Conservation (phyloP, 2,797 vertebrate species). For the Ispidina lecontei region DNA sequence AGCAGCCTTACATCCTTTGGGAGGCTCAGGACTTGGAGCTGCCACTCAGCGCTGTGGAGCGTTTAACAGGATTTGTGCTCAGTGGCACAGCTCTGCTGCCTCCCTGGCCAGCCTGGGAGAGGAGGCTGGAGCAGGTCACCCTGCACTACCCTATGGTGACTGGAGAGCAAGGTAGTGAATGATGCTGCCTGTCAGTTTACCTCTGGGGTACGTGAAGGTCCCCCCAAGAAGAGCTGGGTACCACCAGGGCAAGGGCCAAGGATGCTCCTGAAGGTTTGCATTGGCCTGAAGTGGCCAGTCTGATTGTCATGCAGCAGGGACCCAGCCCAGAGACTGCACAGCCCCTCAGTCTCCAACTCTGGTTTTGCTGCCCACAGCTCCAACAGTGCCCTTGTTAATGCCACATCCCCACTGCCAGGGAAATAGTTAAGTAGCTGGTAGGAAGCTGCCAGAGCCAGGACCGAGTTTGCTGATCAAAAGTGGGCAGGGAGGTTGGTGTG, state of each 20-base stretch:
- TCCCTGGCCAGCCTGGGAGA: background rate
- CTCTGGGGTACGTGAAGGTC: background rate
- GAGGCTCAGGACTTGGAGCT: background rate
- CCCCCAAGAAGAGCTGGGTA: accelerated
- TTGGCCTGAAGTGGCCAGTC: background rate
- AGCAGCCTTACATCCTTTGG: constrained; percentile 20
- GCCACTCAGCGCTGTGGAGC: background rate
- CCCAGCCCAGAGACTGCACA: background rate
- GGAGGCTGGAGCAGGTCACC: background rate
- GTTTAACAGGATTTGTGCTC: constrained; percentile 25
- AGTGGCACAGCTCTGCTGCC: background rate
- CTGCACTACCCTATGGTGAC: background rate
- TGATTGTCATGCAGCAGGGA: background rate
- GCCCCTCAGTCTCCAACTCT: background rate
- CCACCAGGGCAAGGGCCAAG: background rate
- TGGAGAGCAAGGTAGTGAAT: background rate
- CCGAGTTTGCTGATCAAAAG: background rate
- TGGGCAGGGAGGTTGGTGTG: accelerated
- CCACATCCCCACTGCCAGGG: background rate
- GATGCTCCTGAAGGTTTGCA: background rate
- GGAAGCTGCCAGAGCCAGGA: background rate
- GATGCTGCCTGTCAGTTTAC: background rate
- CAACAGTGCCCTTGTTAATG: accelerated
- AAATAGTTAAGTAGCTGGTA: background rate
- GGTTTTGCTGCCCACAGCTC: background rate